A percentile compares a stretch with the other conserved stretches of the same genome.
These are phyloP conservation scores for Prolemur simus DNA, from an alignment of 2,113 vertebrate species.

Conservation along the genomic window DNA sequence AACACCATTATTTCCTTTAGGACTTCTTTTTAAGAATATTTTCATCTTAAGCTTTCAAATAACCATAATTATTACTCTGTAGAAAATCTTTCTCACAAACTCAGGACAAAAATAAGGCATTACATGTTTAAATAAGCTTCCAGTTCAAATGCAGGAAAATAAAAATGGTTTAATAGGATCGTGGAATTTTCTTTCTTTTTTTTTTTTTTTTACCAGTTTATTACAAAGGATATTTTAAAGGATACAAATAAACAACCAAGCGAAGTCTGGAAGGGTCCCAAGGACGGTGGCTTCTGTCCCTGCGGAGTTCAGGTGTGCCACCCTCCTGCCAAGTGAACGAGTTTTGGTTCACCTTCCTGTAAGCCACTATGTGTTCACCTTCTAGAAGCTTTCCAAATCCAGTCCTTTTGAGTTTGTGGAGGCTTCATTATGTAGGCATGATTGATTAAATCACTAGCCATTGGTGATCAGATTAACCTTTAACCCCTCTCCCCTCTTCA, in stretches of 20 bases:
- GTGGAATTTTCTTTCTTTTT: neutral
- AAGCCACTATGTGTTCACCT: neutral
- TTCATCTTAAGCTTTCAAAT: conserved; percentile 24
- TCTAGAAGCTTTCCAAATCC: neutral
- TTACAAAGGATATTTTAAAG: neutral
- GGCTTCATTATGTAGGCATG: neutral
- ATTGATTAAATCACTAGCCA: neutral
- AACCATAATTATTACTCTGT: neutral
- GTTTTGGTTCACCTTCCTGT: neutral
- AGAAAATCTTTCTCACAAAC: conserved; percentile 8
- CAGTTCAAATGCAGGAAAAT: neutral
- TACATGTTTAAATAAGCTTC: conserved; percentile 12
- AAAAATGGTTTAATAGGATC: neutral
- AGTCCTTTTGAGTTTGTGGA: neutral
- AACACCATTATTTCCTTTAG: neutral
- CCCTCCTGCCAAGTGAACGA: neutral
- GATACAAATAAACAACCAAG: neutral
- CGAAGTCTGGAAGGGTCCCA: neutral
- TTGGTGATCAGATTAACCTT: neutral
- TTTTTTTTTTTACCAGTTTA: neutral
- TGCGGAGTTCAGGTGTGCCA: neutral
- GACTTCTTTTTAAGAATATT: neutral
- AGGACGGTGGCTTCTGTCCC: neutral
- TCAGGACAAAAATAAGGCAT: conserved; percentile 37
- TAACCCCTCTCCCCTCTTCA: neutral